A percentile compares a stretch with the other conserved stretches of the same genome.
Conservation (phyloP, 2,113 vertebrate species). For the Cebidichthys violaceus region DNA sequence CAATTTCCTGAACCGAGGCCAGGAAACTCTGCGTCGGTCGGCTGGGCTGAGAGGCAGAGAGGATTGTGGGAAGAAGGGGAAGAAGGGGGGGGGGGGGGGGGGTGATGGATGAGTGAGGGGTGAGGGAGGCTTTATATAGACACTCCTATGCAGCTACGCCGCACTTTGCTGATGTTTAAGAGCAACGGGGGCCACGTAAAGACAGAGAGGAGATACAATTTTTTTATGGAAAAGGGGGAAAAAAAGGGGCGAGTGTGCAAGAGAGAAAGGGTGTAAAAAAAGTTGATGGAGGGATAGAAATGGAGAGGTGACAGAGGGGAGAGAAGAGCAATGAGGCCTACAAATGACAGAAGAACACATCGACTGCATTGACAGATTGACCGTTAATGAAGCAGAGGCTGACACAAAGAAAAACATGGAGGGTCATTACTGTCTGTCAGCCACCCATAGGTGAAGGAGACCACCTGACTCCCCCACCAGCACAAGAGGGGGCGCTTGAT, state of each 20-base stretch:
- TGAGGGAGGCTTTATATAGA: conserved; percentile 86
- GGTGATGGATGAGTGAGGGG: conserved; percentile 72
- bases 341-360: conserved; percentile 13
- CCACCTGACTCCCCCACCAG: background rate
- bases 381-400: conserved; percentile 12
- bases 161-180: conserved; percentile 83
- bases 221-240: conserved; percentile 60
- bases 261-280: background rate
- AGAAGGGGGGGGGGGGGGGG: conserved; percentile 37
- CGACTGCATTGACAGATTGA: background rate
- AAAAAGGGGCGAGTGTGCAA: background rate
- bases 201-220: background rate
- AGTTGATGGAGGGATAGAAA: background rate
- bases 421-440: conserved; percentile 33
- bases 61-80: conserved; percentile 90
- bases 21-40: conserved; percentile 95
- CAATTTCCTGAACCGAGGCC: conserved; percentile 97
- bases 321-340: conserved; percentile 24
- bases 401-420: conserved; percentile 4
- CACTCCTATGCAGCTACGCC: conserved; percentile 80
- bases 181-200: conserved; percentile 63
- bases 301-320: background rate
- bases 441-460: conserved; percentile 6
- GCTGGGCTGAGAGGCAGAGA: conserved; percentile 86
- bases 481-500: background rate